Base-by-base conservation (phyloP, 35 echinoderm and acorn worm species). In the Holothuria glaberrima region DNA sequence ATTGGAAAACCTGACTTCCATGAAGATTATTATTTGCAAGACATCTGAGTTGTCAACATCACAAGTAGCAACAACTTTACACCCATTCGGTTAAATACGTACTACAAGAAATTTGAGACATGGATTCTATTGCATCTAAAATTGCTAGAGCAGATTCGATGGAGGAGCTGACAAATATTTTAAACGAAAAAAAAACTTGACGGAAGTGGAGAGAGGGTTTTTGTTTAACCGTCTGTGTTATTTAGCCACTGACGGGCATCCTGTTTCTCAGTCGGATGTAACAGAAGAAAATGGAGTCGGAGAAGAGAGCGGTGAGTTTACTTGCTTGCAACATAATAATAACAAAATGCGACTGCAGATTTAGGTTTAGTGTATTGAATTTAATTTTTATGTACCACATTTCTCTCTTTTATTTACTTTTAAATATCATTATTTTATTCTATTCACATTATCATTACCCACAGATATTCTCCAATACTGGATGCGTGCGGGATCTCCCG, bases 381-480 rank as follows among this genome's bases (percentile, higher is more conserved):
- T 59, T 21, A 12, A 59, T 59, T 59, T 59, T 59, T 21, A 21
- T 59, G 12, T 59, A 59, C 58, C 12, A 13, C 21, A 13, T 59
- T 21, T 21, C 58, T 13, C 58, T 59, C 58, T 59, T 59, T 59
- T n/a, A n/a, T n/a, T n/a, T n/a, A n/a, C n/a, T n/a, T n/a, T n/a
- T n/a, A n/a, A n/a, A n/a, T 59, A 59, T 59, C 58, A 59, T 59
- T 59, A 59, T 59, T 59, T 59, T 59, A n/a, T n/a, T n/a, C n/a
- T n/a, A n/a, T n/a, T n/a, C n/a, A n/a, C n/a, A n/a, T n/a, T n/a
- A n/a, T n/a, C n/a, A n/a, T 21, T 59, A 59, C 21, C 21, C 58
- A 13, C 58, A 59, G 12, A 59, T 59, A 59, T 59, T 59, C 12
- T 59, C 21, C 58, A 59, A 59, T 59, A 59, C 58, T 59, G 58